Evolutionary conservation across 2,797 vertebrate species (phyloP).

Genomic region (Anguilla megastoma): DNA sequence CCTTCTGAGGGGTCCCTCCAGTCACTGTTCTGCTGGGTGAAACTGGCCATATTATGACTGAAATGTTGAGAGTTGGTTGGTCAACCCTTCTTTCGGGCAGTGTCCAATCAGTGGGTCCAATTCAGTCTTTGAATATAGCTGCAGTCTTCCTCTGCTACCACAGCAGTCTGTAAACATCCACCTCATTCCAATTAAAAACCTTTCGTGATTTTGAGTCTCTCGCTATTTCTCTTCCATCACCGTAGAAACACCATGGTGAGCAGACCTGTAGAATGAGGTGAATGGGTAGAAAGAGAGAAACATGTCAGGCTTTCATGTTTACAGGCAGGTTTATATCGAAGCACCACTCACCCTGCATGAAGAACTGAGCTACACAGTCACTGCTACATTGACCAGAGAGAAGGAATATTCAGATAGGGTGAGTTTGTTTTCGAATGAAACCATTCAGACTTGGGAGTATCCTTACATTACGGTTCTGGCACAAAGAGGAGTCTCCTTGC

Average conservation of each 20-base stretch:
- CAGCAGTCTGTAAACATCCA: background rate
- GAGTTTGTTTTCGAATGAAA: background rate
- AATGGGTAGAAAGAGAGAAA: background rate
- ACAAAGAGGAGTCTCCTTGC: background rate
- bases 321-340: background rate
- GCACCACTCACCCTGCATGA: background rate
- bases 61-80: background rate
- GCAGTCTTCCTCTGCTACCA: background rate
- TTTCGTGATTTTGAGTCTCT: background rate
- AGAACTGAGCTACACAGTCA: background rate
- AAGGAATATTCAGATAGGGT: background rate
- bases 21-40: background rate
- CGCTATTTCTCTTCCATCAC: background rate
- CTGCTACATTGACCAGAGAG: background rate
- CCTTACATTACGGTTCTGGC: background rate
- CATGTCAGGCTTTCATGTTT: background rate
- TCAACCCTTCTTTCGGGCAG: background rate
- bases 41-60: slow-evolving; percentile 5
- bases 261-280: slow-evolving; percentile 30
- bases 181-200: background rate
- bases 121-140: background rate
- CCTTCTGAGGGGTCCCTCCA: background rate
- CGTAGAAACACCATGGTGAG: slow-evolving; percentile 45
- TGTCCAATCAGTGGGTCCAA: background rate
- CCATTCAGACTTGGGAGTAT: background rate